A percentile compares a stretch with the other conserved stretches of the same genome.
Evolutionary conservation across 2,797 vertebrate species (phyloP).

Genomic region (Myiotriccus ornatus): DNA sequence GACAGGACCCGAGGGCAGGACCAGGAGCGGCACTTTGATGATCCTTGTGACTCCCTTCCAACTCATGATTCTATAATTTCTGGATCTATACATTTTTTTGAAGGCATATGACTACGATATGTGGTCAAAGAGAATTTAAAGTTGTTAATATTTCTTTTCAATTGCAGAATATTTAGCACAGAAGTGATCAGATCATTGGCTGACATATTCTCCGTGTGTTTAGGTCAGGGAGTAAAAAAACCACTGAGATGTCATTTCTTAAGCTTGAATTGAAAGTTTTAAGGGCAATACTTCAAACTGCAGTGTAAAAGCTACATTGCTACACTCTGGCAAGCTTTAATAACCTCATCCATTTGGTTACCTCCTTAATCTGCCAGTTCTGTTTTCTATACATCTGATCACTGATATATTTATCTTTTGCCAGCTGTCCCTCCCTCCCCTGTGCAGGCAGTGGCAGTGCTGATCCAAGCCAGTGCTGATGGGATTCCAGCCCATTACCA

Average conservation of each 20-base stretch:
- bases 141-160: neutral
- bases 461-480: constrained; percentile 30
- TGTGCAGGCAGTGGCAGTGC: neutral
- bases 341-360: constrained; percentile 20
- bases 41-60: neutral
- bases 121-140: neutral
- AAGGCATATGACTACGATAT: neutral
- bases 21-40: neutral
- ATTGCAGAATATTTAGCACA: neutral
- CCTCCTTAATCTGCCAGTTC: neutral
- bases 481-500: constrained; percentile 44
- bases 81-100: neutral
- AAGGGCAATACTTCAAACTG: neutral
- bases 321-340: neutral
- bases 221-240: neutral
- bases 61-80: neutral
- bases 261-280: neutral
- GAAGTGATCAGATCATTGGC: neutral
- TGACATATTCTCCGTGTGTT: neutral
- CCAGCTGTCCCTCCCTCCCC: neutral
- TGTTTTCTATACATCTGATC: neutral
- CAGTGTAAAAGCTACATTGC: neutral
- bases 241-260: neutral
- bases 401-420: neutral
- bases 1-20: too few relatives aligned